Evolutionary conservation across 2,113 vertebrate species (phyloP), one percentile per base, ranked within the genome.

Genomic region (Chlorocebus sabaeus): DNA sequence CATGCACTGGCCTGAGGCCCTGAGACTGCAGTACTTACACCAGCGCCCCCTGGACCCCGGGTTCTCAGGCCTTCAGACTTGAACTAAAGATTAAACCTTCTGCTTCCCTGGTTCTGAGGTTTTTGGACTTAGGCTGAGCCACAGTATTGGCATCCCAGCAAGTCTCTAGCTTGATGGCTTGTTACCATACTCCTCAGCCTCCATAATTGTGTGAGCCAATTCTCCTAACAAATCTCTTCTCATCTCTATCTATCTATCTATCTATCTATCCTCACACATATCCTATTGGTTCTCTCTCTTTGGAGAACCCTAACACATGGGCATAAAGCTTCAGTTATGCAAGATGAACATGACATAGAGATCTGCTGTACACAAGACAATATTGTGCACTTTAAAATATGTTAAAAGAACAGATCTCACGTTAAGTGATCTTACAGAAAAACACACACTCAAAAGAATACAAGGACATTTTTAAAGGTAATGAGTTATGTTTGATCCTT

Each of bases 41-140:
- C 3, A 52, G 8, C 9, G 1, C 8, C 22, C 35, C 22, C 20
- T 4, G 14, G 16, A 2, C 35, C 6, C 16, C 8, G 18, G 27
- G 14, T 64, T 84, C 48, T 27, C 35, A 38, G 67, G 35, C 35
- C 22, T 67, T 68, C 25, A 48, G 14, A 8, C 75, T 48, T 9
- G 8, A 45, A 18, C 75, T 78, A 27, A 32, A 27, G 30, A 68
- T n/a, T 13, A 68, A 32, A 35, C 7, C 43, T 45, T n/a, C 43
- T 48, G 30, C 11, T 23, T 68, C 82, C 11, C 18, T 50, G 30
- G 6, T 85, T 85, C 61, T 68, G 20, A 67, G 18, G 43, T 40
- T 45, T 68, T 23, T 13, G 22, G 18, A 85, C 43, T 48, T 48
- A 18, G 57, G 35, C 3, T n/a, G 27, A 85, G 43, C 18, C 3